A percentile compares a stretch with the other conserved stretches of the same genome.
Evolutionary conservation across 2,797 vertebrate genomes (phyloP).

Genomic region (Columba guinea): DNA sequence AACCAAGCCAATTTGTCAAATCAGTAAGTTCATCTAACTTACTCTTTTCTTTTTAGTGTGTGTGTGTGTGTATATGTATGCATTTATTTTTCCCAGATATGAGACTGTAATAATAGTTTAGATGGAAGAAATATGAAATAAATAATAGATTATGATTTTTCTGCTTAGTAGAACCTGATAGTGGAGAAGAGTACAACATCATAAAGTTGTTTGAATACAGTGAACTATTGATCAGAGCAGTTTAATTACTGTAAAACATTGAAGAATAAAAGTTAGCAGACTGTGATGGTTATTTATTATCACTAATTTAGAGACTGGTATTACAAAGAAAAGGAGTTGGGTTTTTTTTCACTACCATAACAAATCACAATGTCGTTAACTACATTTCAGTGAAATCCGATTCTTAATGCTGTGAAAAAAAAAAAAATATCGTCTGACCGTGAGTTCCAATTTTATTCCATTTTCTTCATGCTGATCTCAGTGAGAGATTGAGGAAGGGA

Average conservation of each 20-base stretch:
- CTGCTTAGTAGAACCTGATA: background rate
- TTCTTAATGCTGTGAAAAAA: background rate
- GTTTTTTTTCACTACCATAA: background rate
- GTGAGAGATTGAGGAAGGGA: background rate
- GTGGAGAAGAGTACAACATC: background rate
- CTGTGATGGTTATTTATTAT: background rate
- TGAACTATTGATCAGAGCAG: background rate
- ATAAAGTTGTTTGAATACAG: background rate
- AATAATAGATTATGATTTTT: background rate
- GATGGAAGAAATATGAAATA: background rate
- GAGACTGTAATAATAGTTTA: background rate
- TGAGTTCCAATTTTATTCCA: background rate
- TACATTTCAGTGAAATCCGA: background rate
- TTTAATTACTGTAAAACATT: background rate
- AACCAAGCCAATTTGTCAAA: background rate
- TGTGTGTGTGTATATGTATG: too few species aligned
- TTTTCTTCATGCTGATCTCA: background rate
- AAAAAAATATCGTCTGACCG: background rate
- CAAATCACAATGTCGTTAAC: background rate
- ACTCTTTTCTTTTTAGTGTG: background rate
- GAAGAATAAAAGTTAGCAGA: constrained; percentile 15
- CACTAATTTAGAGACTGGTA: background rate
- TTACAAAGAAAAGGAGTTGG: background rate
- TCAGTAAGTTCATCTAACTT: background rate
- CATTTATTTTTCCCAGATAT: background rate